Evolutionary conservation across 2,113 vertebrate species (phyloP).

Genomic region (Mobula birostris): DNA sequence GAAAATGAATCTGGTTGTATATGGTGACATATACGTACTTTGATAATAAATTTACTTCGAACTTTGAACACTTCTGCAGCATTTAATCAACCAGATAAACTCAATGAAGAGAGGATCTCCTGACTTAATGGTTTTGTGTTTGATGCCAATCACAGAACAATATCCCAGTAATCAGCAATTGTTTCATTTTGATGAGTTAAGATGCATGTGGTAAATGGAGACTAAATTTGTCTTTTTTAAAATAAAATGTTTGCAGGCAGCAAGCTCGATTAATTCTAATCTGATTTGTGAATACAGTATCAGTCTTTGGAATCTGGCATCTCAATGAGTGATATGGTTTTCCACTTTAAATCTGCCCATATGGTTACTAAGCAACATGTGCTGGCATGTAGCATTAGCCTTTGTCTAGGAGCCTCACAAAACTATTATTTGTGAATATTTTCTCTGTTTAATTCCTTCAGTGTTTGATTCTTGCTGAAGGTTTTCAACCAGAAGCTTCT

Average conservation of each 20-base stretch:
- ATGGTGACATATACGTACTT: too few relatives aligned
- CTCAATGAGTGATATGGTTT: neutral
- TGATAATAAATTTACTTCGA: too few relatives aligned
- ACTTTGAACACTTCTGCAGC: neutral
- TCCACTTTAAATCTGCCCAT: neutral
- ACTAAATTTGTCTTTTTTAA: neutral
- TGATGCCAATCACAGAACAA: neutral
- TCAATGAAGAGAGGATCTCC: neutral
- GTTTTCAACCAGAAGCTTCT: neutral
- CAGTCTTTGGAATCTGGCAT: neutral
- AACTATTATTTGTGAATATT: neutral
- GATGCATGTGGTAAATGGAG: conserved; percentile 4
- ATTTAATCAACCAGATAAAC: neutral
- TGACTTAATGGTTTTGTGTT: neutral
- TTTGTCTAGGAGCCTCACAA: neutral
- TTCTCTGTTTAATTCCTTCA: neutral
- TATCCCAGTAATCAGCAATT: neutral
- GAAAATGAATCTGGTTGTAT: too few relatives aligned
- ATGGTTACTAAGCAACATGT: neutral
- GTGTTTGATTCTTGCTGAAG: neutral
- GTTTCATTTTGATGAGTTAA: neutral
- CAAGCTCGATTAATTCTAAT: neutral
- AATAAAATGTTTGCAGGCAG: neutral
- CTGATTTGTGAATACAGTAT: neutral
- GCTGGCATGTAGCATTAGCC: neutral